Base-by-base conservation (phyloP, 2,797 vertebrate genomes). In the Betta splendens region DNA sequence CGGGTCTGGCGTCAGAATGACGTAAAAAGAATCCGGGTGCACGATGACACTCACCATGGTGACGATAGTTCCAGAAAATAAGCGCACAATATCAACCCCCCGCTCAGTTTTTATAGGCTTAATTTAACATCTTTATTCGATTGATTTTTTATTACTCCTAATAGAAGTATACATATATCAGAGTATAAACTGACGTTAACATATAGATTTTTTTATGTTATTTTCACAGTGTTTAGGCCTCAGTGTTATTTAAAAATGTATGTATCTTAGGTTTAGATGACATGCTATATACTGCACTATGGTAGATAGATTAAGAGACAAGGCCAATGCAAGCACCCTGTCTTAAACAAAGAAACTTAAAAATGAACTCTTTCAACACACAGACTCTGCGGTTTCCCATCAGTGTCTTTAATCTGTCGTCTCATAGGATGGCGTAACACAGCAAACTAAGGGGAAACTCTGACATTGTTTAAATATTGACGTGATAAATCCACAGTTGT, bases 1-100 rank as follows among this genome's bases (percentile, higher is more conserved):
- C 60, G 54, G 25, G 23, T 79, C 69, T 85, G 69, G 69, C 92
- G 90, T 92, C 90, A 89, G 31, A 70, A 20, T 56, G 73, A 91
- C 92, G 91, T 89, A 89, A 77, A 75, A 84, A 76, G 72, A 77
- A 87, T 87, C 79, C 76, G 77, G 72, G 77, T 76, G 72, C 68
- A 65, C 60, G 71, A 75, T 81, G 83, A 78, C 70, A 73, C 74
- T 82, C 84, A 79, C 73, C 79, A 78, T 72, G 63, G 68, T 86
- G 83, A 86, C 85, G 75, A 79, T 77, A 82, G 76, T 86, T 87
- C 84, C 81, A 79, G 75, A 84, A 85, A 87, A 62, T 60, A 64
- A 64, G 56, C 45, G 23, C 54, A 77, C 53, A 57, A 53, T 44
- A 52, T 65, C 51, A 66, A 47, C 70, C 33, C 35, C n/a, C 15